Evolutionary conservation across 1,140 invertebrate genomes (phyloP).

Genomic region (Caenorhabditis latens): DNA sequence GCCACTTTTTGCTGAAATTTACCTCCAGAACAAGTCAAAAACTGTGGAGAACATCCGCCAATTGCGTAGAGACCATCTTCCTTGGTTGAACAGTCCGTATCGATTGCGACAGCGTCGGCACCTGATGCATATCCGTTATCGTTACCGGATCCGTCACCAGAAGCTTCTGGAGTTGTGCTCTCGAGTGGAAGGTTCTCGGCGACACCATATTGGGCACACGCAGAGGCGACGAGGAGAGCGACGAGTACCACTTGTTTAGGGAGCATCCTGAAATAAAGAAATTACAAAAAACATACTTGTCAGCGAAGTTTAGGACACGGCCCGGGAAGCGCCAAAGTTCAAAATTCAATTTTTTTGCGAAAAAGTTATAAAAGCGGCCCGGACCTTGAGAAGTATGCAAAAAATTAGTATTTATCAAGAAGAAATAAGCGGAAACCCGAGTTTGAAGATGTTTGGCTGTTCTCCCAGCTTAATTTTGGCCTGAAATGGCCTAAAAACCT

Average conservation of each 20-base stretch:
- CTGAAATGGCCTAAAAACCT: too few species aligned
- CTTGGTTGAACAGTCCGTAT: neutral
- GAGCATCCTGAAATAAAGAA: neutral
- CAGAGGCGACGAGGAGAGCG: neutral
- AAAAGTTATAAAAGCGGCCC: too few species aligned
- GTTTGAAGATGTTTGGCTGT: too few species aligned
- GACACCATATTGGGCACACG: neutral
- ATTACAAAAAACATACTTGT: too few species aligned
- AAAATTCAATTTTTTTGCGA: too few species aligned
- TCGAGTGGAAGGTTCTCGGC: slow-evolving; percentile 21
- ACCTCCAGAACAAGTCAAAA: slow-evolving; percentile 31
- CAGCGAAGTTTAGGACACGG: too few species aligned
- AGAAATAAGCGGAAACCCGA: too few species aligned
- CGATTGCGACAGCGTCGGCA: slow-evolving; percentile 11
- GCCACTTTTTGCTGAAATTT: too few species aligned
- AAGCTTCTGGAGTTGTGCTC: slow-evolving; percentile 6
- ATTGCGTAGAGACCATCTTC: slow-evolving; percentile 4
- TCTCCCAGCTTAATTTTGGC: too few species aligned
- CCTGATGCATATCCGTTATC: neutral
- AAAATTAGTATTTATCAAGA: too few species aligned
- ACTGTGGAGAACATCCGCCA: slow-evolving; percentile 9
- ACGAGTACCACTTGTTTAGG: neutral
- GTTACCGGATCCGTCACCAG: neutral
- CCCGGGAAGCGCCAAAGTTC: too few species aligned
- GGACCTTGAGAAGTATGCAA: too few species aligned